These are phyloP conservation scores for Toxotes lorentzi DNA, from an alignment of 2,797 vertebrate species.

Conservation along the genomic window DNA sequence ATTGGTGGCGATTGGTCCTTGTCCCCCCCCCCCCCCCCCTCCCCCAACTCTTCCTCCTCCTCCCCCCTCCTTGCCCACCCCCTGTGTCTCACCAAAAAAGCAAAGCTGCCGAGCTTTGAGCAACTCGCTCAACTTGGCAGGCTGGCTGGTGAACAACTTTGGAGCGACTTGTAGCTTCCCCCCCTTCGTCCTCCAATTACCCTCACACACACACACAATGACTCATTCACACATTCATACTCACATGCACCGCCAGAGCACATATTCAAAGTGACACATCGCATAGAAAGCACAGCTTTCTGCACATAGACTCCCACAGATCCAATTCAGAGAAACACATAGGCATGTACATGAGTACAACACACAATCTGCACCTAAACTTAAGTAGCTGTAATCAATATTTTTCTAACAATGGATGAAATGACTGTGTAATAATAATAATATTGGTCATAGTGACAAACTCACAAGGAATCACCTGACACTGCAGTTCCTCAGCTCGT, in stretches of 20 bases:
- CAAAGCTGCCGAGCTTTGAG: slow-evolving; percentile 57
- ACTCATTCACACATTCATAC: slow-evolving; percentile 77
- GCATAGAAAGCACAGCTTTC: slow-evolving; percentile 63
- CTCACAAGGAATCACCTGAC: background rate
- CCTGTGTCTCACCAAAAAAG: slow-evolving; percentile 59
- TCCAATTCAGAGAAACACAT: slow-evolving; percentile 39
- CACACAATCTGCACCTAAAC: background rate
- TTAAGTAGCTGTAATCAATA: background rate
- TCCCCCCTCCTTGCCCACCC: slow-evolving; percentile 47
- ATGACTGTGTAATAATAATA: background rate
- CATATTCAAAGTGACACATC: slow-evolving; percentile 80
- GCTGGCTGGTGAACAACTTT: slow-evolving; percentile 66
- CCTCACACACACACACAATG: slow-evolving; percentile 61
- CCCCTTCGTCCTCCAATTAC: slow-evolving; percentile 66
- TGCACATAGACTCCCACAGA: slow-evolving; percentile 68
- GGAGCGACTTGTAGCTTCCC: slow-evolving; percentile 58
- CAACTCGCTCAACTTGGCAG: slow-evolving; percentile 70
- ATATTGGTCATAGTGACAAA: background rate
- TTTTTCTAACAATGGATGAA: background rate
- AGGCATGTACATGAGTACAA: background rate
- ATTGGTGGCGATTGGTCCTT: slow-evolving; percentile 88
- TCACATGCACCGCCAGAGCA: slow-evolving; percentile 64
- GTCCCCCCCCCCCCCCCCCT: slow-evolving; percentile 48
- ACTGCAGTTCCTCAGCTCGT: background rate
- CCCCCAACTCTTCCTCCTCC: slow-evolving; percentile 9